These are phyloP conservation scores for Atractosteus spatula DNA, from an alignment of 2,113 vertebrate species.

Conservation along the genomic window DNA sequence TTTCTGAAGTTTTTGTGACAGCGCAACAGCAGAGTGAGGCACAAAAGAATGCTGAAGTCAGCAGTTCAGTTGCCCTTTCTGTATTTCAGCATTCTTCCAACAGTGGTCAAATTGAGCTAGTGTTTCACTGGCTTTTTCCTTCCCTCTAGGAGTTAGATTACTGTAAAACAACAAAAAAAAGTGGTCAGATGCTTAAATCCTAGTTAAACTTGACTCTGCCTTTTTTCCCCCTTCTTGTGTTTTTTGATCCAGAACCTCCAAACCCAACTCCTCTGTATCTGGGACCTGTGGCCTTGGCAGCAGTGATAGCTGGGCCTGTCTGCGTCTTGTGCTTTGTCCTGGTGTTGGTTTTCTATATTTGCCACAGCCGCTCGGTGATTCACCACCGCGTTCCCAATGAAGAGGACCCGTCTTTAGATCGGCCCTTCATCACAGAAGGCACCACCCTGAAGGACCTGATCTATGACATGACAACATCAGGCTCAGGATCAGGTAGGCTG, in stretches of 20 bases:
- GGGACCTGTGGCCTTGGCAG: slow-evolving; percentile 88
- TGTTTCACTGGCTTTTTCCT: neutral
- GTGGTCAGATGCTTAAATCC: too few relatives aligned
- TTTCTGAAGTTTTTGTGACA: too few relatives aligned
- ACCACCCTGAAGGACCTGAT: slow-evolving; percentile 96
- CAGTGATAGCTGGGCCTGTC: slow-evolving; percentile 89
- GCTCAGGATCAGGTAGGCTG: slow-evolving; percentile 88
- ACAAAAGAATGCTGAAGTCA: too few relatives aligned
- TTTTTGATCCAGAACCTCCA: slow-evolving; percentile 32
- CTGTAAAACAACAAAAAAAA: too few relatives aligned
- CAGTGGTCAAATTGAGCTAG: too few relatives aligned
- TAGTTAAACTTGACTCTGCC: neutral
- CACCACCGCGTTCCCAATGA: slow-evolving; percentile 94
- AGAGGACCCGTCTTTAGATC: slow-evolving; percentile 90
- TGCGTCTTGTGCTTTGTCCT: slow-evolving; percentile 92
- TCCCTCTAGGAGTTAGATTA: neutral
- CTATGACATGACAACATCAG: slow-evolving; percentile 97
- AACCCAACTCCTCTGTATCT: slow-evolving; percentile 56
- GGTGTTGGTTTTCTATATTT: slow-evolving; percentile 88
- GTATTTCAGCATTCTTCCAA: too few relatives aligned
- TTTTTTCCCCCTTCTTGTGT: neutral
- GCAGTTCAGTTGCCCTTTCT: too few relatives aligned
- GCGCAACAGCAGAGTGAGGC: too few relatives aligned
- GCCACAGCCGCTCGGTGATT: slow-evolving; percentile 85
- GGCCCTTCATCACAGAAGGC: slow-evolving; percentile 92